Conservation (phyloP, 2,888 invertebrate genomes). For the Eupithecia vulgata region DNA sequence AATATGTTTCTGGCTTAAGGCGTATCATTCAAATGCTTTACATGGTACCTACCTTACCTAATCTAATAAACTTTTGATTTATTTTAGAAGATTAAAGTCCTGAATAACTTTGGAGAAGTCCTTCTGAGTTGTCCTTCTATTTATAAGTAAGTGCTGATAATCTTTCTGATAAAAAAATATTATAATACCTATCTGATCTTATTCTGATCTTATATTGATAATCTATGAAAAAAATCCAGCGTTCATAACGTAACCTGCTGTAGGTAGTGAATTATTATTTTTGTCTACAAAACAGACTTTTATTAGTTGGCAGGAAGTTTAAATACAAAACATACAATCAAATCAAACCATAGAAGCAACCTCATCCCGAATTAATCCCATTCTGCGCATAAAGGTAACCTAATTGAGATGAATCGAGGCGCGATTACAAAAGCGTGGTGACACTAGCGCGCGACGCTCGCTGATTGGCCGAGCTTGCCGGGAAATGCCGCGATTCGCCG, state of each 20-base stretch:
- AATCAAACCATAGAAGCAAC: constrained; percentile 7
- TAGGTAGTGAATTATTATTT: neutral
- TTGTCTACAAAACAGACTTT: neutral
- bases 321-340: neutral
- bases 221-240: neutral
- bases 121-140: neutral
- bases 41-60: too few relatives aligned
- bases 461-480: constrained; percentile 64
- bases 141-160: neutral
- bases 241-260: neutral
- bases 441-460: constrained; percentile 47
- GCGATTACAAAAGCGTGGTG: constrained; percentile 44
- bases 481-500: constrained; percentile 53
- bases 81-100: neutral
- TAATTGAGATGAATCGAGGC: constrained; percentile 35
- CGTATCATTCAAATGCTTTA: too few relatives aligned
- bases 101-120: neutral
- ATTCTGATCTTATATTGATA: neutral
- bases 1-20: too few relatives aligned
- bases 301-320: neutral
- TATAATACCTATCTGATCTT: neutral
- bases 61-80: too few relatives aligned
- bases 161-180: neutral
- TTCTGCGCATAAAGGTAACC: constrained; percentile 20
- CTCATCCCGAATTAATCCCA: constrained; percentile 4